phyloP scores from a whole-genome alignment of 2,797 vertebrate species.

The Synaphobranchus kaupii region DNA sequence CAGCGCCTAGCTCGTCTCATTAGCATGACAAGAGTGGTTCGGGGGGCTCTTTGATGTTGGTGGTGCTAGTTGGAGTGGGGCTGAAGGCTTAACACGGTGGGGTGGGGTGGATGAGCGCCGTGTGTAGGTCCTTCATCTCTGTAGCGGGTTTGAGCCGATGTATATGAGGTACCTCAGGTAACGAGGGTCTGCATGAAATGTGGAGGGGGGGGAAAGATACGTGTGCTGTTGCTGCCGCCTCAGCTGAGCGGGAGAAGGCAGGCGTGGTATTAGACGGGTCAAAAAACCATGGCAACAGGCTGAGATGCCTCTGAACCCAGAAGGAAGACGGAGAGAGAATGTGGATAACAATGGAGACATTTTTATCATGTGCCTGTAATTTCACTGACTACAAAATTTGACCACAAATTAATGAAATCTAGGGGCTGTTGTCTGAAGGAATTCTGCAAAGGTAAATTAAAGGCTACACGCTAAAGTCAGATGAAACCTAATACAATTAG shows the following conservation, averaged over 20 bases:
- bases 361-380: not conserved
- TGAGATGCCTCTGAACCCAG: not conserved
- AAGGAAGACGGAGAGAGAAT: not conserved
- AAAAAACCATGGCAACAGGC: constrained; percentile 4
- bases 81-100: not conserved
- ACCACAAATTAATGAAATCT: not conserved
- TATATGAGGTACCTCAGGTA: not conserved
- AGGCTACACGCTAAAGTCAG: not conserved
- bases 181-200: not conserved
- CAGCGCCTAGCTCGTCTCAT: not conserved
- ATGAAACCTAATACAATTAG: not conserved
- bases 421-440: not conserved
- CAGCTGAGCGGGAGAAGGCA: not conserved
- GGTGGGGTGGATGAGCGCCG: not conserved
- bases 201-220: not conserved
- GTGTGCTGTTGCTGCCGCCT: not conserved
- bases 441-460: not conserved
- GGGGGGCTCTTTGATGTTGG: not conserved
- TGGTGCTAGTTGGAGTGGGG: not conserved
- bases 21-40: constrained; percentile 1
- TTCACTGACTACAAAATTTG: not conserved
- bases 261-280: not conserved
- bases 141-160: not conserved
- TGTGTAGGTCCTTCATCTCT: not conserved
- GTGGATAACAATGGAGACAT: not conserved